Conservation (phyloP, 2,797 vertebrate species). For the Apogon talboti region DNA sequence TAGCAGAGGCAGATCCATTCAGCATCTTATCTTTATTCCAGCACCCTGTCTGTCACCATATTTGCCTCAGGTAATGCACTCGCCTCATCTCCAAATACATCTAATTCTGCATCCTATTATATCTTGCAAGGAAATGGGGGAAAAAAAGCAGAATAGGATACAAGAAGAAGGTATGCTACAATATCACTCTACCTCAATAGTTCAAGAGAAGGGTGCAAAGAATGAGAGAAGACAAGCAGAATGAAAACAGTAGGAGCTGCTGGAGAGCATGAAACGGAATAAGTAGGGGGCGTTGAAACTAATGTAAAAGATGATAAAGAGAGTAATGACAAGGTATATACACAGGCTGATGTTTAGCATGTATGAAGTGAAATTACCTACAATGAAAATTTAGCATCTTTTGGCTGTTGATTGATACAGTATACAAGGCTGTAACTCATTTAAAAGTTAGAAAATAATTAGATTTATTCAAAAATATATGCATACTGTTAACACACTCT, state of each 20-base stretch:
- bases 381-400: no score
- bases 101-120: conserved; percentile 42
- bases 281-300: not conserved
- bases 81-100: conserved; percentile 55
- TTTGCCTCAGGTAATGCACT: conserved; percentile 33
- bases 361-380: no score
- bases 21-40: conserved; percentile 52
- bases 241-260: conserved; percentile 28
- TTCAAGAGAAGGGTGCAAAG: conserved; percentile 36
- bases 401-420: no score
- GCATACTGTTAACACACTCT: no score
- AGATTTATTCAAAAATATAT: no score
- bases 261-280: not conserved
- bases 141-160: conserved; percentile 21
- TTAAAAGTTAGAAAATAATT: no score
- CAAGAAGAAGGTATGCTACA: conserved; percentile 26
- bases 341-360: no score
- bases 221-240: conserved; percentile 20
- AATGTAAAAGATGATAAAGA: not conserved
- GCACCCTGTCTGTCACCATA: conserved; percentile 32
- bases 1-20: conserved; percentile 26
- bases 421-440: no score
- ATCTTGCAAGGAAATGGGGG: conserved; percentile 33
- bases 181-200: conserved; percentile 36
- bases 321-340: not conserved